phyloP scores from a whole-genome alignment of 2,888 invertebrate species.

The Endomychus coccineus region DNA sequence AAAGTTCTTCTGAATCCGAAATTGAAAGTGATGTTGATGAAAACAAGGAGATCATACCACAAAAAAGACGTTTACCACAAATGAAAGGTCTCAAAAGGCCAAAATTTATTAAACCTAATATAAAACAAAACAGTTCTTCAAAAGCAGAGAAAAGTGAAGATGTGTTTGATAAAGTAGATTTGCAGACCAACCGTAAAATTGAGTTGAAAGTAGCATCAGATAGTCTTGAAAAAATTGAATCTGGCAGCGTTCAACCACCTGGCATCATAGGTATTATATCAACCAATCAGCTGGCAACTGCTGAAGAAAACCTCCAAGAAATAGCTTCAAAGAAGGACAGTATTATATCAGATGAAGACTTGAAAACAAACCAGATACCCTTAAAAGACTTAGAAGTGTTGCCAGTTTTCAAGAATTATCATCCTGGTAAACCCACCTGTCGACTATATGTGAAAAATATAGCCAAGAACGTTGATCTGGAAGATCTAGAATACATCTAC shows the following conservation, averaged over 20 bases:
- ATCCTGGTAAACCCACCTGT: constrained; percentile 70
- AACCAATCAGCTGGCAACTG: constrained; percentile 17
- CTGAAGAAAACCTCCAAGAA: constrained; percentile 26
- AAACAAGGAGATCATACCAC: constrained; percentile 43
- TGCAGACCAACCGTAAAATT: constrained; percentile 45
- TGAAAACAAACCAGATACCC: constrained; percentile 62
- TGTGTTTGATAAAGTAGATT: constrained; percentile 48
- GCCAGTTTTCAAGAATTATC: constrained; percentile 80
- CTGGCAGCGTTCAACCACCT: background rate
- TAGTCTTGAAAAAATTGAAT: constrained; percentile 24
- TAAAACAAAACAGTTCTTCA: constrained; percentile 20
- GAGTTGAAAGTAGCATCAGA: constrained; percentile 46
- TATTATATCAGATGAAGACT: constrained; percentile 56
- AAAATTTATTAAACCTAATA: constrained; percentile 45
- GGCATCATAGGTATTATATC: constrained; percentile 5
- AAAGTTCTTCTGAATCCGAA: constrained; percentile 51
- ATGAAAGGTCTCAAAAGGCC: constrained; percentile 49
- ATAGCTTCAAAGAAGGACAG: constrained; percentile 29
- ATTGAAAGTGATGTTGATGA: constrained; percentile 54
- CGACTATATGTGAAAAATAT: constrained; percentile 91
- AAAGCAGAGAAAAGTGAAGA: constrained; percentile 45
- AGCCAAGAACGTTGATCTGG: constrained; percentile 67
- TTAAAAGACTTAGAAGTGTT: constrained; percentile 63
- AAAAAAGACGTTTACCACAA: constrained; percentile 43
- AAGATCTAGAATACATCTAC: constrained; percentile 70